Evolutionary conservation across 2,113 vertebrate species (phyloP).

Genomic region (Notarius lentiginosus): DNA sequence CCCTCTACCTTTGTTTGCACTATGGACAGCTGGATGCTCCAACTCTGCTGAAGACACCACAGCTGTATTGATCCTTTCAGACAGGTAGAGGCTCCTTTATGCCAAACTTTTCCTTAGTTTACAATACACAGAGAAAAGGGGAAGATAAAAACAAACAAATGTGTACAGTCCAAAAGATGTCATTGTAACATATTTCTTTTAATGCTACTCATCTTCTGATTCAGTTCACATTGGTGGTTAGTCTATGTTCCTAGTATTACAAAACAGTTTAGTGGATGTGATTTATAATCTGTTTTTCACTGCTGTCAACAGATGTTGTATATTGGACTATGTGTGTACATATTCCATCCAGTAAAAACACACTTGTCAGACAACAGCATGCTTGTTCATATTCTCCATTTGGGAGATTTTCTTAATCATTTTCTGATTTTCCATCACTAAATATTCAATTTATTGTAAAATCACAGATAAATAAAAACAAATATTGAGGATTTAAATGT

Average conservation of each 20-base stretch:
- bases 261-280: background rate
- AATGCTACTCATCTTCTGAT: background rate
- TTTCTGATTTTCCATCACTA: background rate
- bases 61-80: background rate
- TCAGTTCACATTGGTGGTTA: slow-evolving; percentile 1
- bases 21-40: background rate
- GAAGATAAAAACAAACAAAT: background rate
- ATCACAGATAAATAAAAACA: background rate
- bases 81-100: background rate
- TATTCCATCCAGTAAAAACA: slow-evolving; percentile 6
- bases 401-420: background rate
- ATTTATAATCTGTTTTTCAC: background rate
- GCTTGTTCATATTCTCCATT: background rate
- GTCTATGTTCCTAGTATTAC: background rate
- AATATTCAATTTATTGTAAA: background rate
- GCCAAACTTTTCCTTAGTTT: background rate
- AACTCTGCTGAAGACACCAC: background rate
- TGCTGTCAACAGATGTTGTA: background rate
- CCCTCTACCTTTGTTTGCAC: background rate
- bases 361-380: background rate
- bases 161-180: background rate
- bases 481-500: background rate
- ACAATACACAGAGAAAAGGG: too few relatives aligned
- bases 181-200: background rate
- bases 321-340: background rate